These are phyloP conservation scores for Drosophila suboccidentalis DNA, from an alignment of 2,888 invertebrate genomes.

Conservation along the genomic window DNA sequence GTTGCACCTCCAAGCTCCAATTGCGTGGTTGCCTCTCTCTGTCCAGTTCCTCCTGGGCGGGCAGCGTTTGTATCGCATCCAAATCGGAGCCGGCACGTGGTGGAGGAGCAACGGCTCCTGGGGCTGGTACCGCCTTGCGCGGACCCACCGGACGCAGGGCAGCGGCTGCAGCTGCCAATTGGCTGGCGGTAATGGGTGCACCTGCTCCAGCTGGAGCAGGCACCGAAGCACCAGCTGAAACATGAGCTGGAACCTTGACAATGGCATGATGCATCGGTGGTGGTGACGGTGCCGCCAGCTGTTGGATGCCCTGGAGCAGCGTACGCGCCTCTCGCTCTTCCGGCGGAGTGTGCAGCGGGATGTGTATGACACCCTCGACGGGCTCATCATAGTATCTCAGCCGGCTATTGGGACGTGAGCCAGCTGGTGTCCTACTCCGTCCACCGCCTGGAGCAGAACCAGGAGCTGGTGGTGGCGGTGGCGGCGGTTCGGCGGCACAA, in stretches of 20 bases:
- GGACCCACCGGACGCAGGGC: constrained; percentile 71
- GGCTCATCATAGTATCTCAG: constrained; percentile 89
- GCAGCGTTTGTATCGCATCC: constrained; percentile 88
- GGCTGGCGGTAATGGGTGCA: constrained; percentile 76
- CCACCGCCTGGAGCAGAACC: constrained; percentile 56
- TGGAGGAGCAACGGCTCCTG: constrained; percentile 16
- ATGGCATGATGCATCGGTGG: constrained; percentile 38
- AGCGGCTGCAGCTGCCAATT: constrained; percentile 75
- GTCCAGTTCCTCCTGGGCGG: constrained; percentile 81
- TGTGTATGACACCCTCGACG: constrained; percentile 89
- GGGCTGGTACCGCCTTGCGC: constrained; percentile 14
- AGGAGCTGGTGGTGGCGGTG: constrained; percentile 62
- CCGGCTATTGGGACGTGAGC: constrained; percentile 83
- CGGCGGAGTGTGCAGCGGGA: constrained; percentile 91
- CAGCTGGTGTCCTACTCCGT: constrained; percentile 86
- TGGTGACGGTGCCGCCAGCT: constrained; percentile 74
- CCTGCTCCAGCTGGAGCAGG: constrained; percentile 40
- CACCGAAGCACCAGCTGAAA: not conserved
- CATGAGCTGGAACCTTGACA: constrained; percentile 35
- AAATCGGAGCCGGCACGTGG: constrained; percentile 81
- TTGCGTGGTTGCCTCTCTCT: constrained; percentile 71
- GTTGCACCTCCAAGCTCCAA: constrained; percentile 84
- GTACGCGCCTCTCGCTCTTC: constrained; percentile 87
- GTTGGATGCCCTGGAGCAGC: constrained; percentile 81
- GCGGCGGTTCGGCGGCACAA: constrained; percentile 69